These are phyloP conservation scores for Cancer borealis DNA, from an alignment of 2,888 invertebrate species.

Conservation along the genomic window DNA sequence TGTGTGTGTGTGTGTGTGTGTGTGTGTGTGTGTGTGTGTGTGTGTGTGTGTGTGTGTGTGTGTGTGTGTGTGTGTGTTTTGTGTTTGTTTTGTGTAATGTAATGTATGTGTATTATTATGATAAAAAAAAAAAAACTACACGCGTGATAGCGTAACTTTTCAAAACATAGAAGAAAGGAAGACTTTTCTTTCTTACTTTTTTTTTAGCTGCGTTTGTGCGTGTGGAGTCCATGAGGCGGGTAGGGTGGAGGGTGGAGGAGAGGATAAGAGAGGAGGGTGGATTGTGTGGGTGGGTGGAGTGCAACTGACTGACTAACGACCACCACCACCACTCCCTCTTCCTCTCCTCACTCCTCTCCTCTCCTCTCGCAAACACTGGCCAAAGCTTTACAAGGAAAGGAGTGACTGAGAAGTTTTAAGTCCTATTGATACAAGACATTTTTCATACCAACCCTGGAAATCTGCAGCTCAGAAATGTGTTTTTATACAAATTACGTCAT, in stretches of 20 bases:
- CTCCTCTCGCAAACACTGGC: not conserved
- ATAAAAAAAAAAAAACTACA: not conserved
- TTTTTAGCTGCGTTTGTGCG: not conserved
- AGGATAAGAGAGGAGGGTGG: not conserved
- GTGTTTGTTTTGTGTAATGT: not conserved
- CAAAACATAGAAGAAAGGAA: not conserved
- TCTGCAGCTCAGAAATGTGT: not conserved
- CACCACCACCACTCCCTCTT: not conserved
- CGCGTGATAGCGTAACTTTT: not conserved
- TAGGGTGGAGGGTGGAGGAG: not conserved
- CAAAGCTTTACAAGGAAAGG: not conserved
- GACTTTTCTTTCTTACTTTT: not conserved
- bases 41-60: conserved; percentile 21
- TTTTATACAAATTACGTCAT: not conserved
- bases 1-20: not conserved
- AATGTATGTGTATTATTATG: not conserved
- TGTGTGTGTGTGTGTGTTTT: not conserved
- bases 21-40: not conserved
- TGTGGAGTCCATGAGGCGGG: not conserved
- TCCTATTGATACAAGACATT: conserved; percentile 1
- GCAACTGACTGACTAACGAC: not conserved
- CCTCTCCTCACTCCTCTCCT: not conserved
- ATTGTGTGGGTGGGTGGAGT: conserved; percentile 18
- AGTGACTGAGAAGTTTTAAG: conserved; percentile 6
- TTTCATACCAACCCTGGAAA: not conserved